A percentile compares a stretch with the other conserved stretches of the same genome.
Evolutionary conservation across 2,113 vertebrate genomes (phyloP).

Genomic region (Grallaria varia): DNA sequence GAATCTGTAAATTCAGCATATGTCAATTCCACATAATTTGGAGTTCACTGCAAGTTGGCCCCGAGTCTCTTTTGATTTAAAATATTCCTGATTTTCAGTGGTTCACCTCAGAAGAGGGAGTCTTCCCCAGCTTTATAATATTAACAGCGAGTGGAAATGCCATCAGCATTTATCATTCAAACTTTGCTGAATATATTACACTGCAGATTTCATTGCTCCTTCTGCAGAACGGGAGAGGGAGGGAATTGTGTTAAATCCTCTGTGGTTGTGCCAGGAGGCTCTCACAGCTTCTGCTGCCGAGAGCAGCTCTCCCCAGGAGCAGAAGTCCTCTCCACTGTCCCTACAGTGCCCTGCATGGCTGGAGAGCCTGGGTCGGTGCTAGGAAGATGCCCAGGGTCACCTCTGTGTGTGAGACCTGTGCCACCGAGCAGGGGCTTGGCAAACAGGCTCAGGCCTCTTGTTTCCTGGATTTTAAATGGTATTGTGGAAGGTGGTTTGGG

Average conservation of each 20-base stretch:
- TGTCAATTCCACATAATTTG: neutral
- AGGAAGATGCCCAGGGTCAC: neutral
- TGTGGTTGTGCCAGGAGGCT: neutral
- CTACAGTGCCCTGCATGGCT: neutral
- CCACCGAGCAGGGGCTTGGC: neutral
- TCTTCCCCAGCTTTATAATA: slow-evolving; percentile 15
- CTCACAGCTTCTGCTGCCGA: neutral
- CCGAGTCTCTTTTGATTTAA: neutral
- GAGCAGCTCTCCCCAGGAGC: neutral
- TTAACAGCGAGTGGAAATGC: slow-evolving; percentile 25
- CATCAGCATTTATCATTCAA: slow-evolving; percentile 45
- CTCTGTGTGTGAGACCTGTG: neutral
- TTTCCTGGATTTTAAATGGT: neutral
- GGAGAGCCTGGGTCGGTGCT: neutral
- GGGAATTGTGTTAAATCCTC: neutral
- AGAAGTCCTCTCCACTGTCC: neutral
- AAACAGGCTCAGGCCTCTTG: neutral
- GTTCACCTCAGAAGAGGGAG: slow-evolving; percentile 7
- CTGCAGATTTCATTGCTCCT: neutral
- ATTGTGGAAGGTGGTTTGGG: neutral
- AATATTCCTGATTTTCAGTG: slow-evolving; percentile 17
- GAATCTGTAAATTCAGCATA: neutral
- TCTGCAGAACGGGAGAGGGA: neutral
- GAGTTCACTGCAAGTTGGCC: neutral
- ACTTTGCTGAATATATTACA: slow-evolving; percentile 6